Conservation (phyloP, 1,140 invertebrate genomes). For the Lasaia peninsularis region DNA sequence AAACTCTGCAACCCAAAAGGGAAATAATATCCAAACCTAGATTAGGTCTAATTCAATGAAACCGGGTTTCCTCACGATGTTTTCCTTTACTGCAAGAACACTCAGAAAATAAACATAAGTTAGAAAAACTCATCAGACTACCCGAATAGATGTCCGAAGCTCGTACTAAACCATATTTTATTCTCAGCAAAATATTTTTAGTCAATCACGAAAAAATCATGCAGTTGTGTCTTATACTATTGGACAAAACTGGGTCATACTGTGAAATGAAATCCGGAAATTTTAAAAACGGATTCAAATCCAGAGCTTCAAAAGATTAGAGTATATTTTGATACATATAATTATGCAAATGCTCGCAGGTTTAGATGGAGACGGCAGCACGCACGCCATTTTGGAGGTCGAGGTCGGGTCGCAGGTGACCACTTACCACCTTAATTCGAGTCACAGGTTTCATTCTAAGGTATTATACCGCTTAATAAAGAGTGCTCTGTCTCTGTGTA, state of each 20-base stretch:
- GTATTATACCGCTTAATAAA: neutral
- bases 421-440: constrained; percentile 16
- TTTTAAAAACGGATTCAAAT: constrained; percentile 2
- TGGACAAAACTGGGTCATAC: neutral
- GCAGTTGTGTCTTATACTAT: neutral
- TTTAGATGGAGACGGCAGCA: constrained; percentile 18
- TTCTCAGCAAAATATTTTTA: neutral
- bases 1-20: no score
- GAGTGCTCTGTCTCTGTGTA: no score
- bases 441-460: constrained; percentile 13
- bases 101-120: no score
- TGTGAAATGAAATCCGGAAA: neutral
- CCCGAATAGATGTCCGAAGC: no score
- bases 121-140: no score
- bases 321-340: constrained; percentile 29
- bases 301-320: constrained; percentile 12
- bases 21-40: no score
- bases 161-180: no score
- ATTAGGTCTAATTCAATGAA: no score
- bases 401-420: constrained; percentile 31
- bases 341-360: constrained; percentile 33
- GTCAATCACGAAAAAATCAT: neutral
- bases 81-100: no score
- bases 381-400: constrained; percentile 31
- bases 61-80: no score